Evolutionary conservation across 2,113 vertebrate species (phyloP).

Genomic region (Oryzias woworae): DNA sequence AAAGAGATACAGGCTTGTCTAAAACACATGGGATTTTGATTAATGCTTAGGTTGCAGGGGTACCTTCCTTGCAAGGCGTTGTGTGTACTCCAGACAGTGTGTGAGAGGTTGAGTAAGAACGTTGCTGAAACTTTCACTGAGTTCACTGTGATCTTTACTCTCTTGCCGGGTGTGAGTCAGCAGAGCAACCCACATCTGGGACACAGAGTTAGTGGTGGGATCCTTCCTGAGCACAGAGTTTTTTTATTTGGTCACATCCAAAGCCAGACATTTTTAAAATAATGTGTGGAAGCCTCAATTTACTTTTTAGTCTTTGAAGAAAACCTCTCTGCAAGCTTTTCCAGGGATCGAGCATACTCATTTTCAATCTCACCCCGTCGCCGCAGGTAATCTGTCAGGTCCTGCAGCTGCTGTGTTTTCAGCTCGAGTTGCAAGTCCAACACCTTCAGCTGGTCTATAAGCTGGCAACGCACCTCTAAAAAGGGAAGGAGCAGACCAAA

Average conservation of each 20-base stretch:
- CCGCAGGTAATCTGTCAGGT: slow-evolving; percentile 83
- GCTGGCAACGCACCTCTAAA: slow-evolving; percentile 84
- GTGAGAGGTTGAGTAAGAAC: slow-evolving; percentile 78
- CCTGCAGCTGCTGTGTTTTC: slow-evolving; percentile 85
- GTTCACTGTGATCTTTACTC: slow-evolving; percentile 79
- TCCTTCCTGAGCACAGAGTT: slow-evolving; percentile 79
- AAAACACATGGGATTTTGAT: background rate
- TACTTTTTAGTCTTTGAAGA: slow-evolving; percentile 76
- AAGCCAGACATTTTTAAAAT: background rate
- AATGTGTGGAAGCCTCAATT: background rate
- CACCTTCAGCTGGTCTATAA: slow-evolving; percentile 84
- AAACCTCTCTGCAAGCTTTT: slow-evolving; percentile 85
- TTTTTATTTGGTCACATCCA: background rate
- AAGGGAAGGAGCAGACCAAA: background rate
- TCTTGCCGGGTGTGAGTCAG: slow-evolving; percentile 85
- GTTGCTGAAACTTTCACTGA: slow-evolving; percentile 81
- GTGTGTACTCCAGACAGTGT: slow-evolving; percentile 83
- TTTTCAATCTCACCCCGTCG: slow-evolving; percentile 85
- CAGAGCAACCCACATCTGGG: slow-evolving; percentile 83
- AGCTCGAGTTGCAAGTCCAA: slow-evolving; percentile 85
- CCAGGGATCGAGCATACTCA: slow-evolving; percentile 85
- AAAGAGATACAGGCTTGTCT: background rate
- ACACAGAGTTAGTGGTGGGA: slow-evolving; percentile 77
- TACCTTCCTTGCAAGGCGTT: slow-evolving; percentile 84
- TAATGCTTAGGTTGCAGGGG: background rate